Conservation (phyloP, 1,140 invertebrate species). For the Drosophila kepulauana region DNA sequence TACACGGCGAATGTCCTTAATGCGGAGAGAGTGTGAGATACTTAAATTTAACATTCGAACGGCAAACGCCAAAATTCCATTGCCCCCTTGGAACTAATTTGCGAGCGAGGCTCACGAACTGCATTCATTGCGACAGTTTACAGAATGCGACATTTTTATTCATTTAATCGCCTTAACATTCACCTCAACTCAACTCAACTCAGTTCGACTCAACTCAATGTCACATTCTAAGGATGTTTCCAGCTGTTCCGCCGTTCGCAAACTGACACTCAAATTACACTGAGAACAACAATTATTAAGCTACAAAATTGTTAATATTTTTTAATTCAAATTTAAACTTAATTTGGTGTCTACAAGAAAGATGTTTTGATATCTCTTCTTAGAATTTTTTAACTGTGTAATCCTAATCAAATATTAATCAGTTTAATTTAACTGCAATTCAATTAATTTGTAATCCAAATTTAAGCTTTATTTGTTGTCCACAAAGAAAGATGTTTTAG, state of each 20-base stretch:
- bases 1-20: background rate
- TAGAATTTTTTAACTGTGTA: too few relatives aligned
- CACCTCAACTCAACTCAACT: constrained; percentile 1
- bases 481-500: too few relatives aligned
- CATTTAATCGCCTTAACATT: constrained; percentile 44
- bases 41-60: constrained; percentile 34
- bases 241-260: constrained; percentile 23
- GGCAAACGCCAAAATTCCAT: constrained; percentile 23
- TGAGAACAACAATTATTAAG: background rate
- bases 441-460: too few relatives aligned
- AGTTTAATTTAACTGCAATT: too few relatives aligned
- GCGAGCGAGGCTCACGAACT: constrained; percentile 23
- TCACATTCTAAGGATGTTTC: constrained; percentile 13
- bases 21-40: background rate
- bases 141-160: constrained; percentile 57
- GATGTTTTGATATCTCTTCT: too few relatives aligned
- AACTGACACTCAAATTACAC: constrained; percentile 7
- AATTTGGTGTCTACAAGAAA: too few relatives aligned
- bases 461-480: too few relatives aligned
- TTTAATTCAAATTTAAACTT: too few relatives aligned
- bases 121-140: constrained; percentile 54
- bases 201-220: constrained; percentile 5
- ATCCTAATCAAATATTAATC: too few relatives aligned
- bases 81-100: constrained; percentile 52
- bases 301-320: background rate